Percentiles rank a stretch among this genome's conserved stretches.
These are phyloP conservation scores for Belonocnema kinseyi DNA, from an alignment of 1,140 invertebrate genomes.

Conservation along the genomic window DNA sequence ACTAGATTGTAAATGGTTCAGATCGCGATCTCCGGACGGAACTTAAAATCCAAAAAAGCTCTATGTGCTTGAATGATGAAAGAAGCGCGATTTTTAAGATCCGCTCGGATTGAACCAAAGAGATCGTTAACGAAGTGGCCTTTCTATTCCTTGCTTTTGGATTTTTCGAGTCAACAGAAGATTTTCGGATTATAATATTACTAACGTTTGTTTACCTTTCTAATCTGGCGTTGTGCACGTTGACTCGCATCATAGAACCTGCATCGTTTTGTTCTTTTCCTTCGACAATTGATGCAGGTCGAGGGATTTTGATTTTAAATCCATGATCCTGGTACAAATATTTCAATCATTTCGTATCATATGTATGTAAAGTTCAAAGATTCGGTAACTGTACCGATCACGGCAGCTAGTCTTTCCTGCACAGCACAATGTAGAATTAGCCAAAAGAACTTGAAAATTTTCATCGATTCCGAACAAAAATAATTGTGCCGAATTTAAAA, in stretches of 20 bases:
- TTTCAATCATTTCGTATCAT: background rate
- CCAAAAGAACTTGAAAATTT: background rate
- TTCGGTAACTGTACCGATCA: background rate
- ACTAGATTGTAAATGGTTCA: constrained; percentile 75
- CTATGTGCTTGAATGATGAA: constrained; percentile 33
- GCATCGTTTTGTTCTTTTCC: background rate
- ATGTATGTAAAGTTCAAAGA: constrained; percentile 24
- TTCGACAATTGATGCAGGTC: background rate
- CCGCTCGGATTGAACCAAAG: constrained; percentile 12
- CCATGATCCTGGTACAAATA: background rate
- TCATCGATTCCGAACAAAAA: background rate
- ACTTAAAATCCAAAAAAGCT: constrained; percentile 46
- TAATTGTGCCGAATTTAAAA: background rate
- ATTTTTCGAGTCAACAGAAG: constrained; percentile 13
- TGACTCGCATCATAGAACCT: background rate
- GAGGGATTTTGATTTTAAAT: constrained; percentile 10
- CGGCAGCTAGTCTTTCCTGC: constrained; percentile 19
- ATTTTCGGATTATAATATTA: constrained; percentile 25
- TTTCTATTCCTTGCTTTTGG: constrained; percentile 28
- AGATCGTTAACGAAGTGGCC: constrained; percentile 29
- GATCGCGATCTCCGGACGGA: constrained; percentile 41
- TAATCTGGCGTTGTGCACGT: constrained; percentile 9
- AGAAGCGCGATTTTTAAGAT: constrained; percentile 28
- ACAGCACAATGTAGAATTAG: background rate
- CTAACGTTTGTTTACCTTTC: constrained; percentile 22